A percentile compares a stretch with the other conserved stretches of the same genome.
Conservation (phyloP, 1,140 invertebrate species). For the Drosophila sp. region DNA sequence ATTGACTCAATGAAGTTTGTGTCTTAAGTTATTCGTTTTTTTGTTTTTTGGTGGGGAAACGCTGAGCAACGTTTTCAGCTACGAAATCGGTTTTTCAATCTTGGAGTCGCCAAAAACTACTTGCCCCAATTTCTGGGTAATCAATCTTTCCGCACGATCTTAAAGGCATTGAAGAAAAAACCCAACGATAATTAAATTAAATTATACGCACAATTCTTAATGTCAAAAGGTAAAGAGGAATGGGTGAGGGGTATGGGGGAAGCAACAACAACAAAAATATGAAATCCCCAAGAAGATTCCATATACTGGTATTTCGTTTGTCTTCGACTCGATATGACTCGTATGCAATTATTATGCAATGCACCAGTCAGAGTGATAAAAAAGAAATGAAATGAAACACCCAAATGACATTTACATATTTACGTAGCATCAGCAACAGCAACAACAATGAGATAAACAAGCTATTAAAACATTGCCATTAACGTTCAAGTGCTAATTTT, state of each 20-base stretch:
- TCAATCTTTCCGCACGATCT: slow-evolving; percentile 13
- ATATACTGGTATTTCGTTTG: neutral
- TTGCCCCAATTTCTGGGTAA: slow-evolving; percentile 3
- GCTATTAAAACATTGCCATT: slow-evolving; percentile 76
- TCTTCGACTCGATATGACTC: slow-evolving; percentile 11
- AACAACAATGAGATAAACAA: slow-evolving; percentile 27
- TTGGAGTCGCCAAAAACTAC: neutral
- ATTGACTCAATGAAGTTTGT: neutral
- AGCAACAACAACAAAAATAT: neutral
- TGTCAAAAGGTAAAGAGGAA: slow-evolving; percentile 45
- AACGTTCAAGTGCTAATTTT: slow-evolving; percentile 76
- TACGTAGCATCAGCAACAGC: slow-evolving; percentile 23
- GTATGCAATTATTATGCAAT: slow-evolving; percentile 50
- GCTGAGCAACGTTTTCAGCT: neutral
- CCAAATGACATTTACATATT: slow-evolving; percentile 64
- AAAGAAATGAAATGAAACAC: slow-evolving; percentile 53
- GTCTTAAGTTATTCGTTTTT: slow-evolving; percentile 8
- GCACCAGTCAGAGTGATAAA: slow-evolving; percentile 38
- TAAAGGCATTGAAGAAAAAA: slow-evolving; percentile 23
- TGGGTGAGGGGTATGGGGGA: neutral
- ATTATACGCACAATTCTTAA: slow-evolving; percentile 62
- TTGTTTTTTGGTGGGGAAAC: neutral
- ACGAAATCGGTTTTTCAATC: neutral
- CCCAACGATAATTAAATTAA: slow-evolving; percentile 43
- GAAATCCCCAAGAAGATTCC: slow-evolving; percentile 15